A percentile compares a stretch with the other conserved stretches of the same genome.
Evolutionary conservation across 1,140 invertebrate species (phyloP).

Genomic region (Drosophila watanabei): DNA sequence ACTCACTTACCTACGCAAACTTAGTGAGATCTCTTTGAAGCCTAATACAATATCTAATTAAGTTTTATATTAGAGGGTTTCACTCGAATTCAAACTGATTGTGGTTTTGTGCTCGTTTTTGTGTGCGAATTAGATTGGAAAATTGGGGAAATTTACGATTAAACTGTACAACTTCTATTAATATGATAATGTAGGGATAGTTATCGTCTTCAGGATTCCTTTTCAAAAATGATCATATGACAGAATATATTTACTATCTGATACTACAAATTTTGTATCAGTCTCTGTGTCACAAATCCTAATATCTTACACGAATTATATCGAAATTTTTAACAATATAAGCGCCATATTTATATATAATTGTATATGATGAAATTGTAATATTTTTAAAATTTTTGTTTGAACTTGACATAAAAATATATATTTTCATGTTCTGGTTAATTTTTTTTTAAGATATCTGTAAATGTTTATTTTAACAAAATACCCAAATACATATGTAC

Average conservation of each 20-base stretch:
- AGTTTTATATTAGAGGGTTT: slow-evolving; percentile 10
- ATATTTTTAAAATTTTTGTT: too few species aligned
- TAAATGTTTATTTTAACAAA: neutral
- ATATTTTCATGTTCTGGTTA: too few species aligned
- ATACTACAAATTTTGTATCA: too few species aligned
- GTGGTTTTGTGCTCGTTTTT: neutral
- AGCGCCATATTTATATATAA: too few species aligned
- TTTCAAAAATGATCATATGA: neutral
- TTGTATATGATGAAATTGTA: too few species aligned
- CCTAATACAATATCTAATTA: slow-evolving; percentile 22
- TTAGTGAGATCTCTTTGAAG: slow-evolving; percentile 3
- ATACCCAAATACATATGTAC: neutral
- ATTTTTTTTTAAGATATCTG: too few species aligned
- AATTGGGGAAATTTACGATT: neutral
- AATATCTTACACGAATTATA: too few species aligned
- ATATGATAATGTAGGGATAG: neutral
- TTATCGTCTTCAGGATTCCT: neutral
- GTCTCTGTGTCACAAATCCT: too few species aligned
- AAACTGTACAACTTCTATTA: neutral
- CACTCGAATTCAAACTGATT: neutral
- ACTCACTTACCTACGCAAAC: slow-evolving; percentile 18
- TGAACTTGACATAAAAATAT: too few species aligned
- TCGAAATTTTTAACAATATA: too few species aligned
- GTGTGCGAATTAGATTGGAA: neutral
- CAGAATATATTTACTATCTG: neutral